Percentiles rank a stretch among this genome's conserved stretches.
Conservation (phyloP, 2,888 invertebrate species). For the Cerceris ruficornis region DNA sequence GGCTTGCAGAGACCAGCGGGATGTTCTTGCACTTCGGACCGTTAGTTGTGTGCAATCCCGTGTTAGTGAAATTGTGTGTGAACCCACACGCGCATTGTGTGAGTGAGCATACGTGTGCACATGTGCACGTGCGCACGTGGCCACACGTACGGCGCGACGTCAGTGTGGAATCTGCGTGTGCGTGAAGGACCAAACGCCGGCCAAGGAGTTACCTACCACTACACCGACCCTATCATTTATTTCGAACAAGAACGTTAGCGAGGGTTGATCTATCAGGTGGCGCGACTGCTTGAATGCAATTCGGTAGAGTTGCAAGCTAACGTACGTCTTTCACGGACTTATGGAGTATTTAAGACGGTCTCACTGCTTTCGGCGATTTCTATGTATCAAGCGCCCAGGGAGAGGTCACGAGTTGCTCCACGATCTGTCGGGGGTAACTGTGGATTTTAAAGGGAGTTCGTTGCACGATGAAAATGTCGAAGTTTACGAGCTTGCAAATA, state of each 20-base stretch:
- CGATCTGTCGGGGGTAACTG: no score
- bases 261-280: constrained; percentile 67
- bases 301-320: background rate
- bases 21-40: constrained; percentile 76
- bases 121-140: constrained; percentile 43
- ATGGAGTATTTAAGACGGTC: background rate
- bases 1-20: constrained; percentile 57
- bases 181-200: constrained; percentile 56
- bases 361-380: no score
- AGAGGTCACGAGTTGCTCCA: no score
- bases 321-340: background rate
- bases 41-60: constrained; percentile 59
- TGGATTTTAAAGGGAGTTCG: no score
- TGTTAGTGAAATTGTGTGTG: constrained; percentile 60
- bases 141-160: constrained; percentile 16
- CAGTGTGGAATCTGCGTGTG: constrained; percentile 29
- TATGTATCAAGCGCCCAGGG: no score
- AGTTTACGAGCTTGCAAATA: no score
- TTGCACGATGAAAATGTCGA: no score
- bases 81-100: constrained; percentile 59
- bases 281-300: constrained; percentile 52
- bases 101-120: constrained; percentile 42
- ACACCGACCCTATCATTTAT: constrained; percentile 69
- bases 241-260: constrained; percentile 66
- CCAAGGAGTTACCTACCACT: constrained; percentile 71